Evolutionary conservation across 2,797 vertebrate species (phyloP).

Genomic region (Thalassophryne amazonica): DNA sequence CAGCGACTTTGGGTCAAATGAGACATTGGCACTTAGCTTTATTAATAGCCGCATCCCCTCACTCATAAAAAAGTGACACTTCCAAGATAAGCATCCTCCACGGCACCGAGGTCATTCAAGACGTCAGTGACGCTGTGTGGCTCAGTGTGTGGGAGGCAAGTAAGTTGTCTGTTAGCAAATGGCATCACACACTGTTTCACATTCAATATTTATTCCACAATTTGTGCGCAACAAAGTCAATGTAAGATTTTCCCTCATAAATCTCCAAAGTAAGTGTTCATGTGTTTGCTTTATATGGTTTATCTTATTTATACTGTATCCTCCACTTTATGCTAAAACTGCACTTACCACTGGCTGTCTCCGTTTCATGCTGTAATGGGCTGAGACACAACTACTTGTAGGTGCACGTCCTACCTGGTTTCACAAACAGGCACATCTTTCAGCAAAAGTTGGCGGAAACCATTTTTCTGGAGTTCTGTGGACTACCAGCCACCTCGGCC

Average conservation of each 20-base stretch:
- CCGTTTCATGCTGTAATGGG: no score
- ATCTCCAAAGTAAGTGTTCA: conserved; percentile 4
- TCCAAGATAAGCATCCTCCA: conserved; percentile 40
- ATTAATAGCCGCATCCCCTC: conserved; percentile 42
- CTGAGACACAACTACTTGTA: no score
- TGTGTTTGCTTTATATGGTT: conserved; percentile 62
- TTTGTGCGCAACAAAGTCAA: conserved; percentile 22
- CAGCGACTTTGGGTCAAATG: conserved; percentile 29
- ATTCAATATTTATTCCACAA: conserved; percentile 18
- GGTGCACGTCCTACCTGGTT: no score
- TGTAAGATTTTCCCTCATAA: conserved; percentile 19
- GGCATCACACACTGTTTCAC: background rate
- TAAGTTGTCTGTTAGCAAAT: no score
- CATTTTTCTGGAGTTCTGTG: no score
- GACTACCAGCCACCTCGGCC: no score
- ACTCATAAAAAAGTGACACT: conserved; percentile 58
- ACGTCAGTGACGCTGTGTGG: conserved; percentile 26
- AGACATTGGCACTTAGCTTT: conserved; percentile 53
- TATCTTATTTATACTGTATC: conserved; percentile 58
- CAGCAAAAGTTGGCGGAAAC: no score
- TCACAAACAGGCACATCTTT: no score
- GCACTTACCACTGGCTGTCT: no score
- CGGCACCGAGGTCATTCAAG: conserved; percentile 43
- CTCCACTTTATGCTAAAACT: conserved; percentile 53
- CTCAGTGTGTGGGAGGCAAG: background rate